phyloP scores from a whole-genome alignment of 2,888 invertebrate species.

The Drosophila hamatofila region DNA sequence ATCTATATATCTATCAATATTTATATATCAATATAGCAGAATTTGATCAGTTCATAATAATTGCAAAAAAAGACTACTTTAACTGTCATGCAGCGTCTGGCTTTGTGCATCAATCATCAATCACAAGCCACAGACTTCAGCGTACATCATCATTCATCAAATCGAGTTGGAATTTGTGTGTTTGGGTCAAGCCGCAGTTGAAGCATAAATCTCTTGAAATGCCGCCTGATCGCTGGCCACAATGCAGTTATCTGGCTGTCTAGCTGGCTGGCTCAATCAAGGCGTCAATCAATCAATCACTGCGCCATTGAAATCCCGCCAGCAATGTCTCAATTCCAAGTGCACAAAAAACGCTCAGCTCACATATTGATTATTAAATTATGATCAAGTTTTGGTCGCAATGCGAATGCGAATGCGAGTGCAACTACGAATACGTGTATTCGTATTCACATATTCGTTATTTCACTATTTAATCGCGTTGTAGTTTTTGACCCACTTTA shows the following conservation, averaged over 20 bases:
- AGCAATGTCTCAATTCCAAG: slow-evolving; percentile 37
- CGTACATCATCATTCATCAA: slow-evolving; percentile 5
- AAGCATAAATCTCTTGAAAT: slow-evolving; percentile 31
- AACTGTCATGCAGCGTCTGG: background rate
- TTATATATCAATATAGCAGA: background rate
- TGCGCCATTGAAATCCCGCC: slow-evolving; percentile 62
- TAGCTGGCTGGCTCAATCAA: slow-evolving; percentile 32
- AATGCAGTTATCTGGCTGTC: slow-evolving; percentile 33
- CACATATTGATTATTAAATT: slow-evolving; percentile 63
- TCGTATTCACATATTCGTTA: slow-evolving; percentile 34
- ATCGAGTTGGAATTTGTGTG: slow-evolving; percentile 26
- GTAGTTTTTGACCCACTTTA: slow-evolving; percentile 67
- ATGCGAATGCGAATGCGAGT: slow-evolving; percentile 7
- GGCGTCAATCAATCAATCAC: slow-evolving; percentile 65
- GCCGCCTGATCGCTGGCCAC: slow-evolving; percentile 48
- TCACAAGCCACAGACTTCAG: background rate
- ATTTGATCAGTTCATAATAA: background rate
- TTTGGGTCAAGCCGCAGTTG: slow-evolving; percentile 43
- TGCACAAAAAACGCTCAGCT: slow-evolving; percentile 32
- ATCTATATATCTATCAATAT: background rate
- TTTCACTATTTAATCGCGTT: slow-evolving; percentile 54
- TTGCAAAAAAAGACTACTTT: background rate
- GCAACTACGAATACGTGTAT: slow-evolving; percentile 22
- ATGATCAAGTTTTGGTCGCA: slow-evolving; percentile 53
- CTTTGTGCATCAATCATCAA: background rate